Conservation (phyloP, 2,797 vertebrate species). For the Gouania willdenowi region DNA sequence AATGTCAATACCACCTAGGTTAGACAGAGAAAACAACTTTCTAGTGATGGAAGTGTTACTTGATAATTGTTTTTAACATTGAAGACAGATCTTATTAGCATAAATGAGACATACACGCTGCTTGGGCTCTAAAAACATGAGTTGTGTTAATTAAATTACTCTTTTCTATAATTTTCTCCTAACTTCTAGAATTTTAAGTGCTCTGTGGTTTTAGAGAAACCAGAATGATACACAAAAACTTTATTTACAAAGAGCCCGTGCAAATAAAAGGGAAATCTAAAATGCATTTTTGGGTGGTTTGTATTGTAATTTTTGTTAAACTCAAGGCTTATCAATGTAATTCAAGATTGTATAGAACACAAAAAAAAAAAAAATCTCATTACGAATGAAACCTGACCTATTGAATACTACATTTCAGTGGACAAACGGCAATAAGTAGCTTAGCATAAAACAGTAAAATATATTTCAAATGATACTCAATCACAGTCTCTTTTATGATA, state of each 20-base stretch:
- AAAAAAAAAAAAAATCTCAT: too few relatives aligned
- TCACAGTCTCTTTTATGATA: constrained; percentile 33
- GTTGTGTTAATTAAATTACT: constrained; percentile 24
- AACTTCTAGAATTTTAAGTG: constrained; percentile 40
- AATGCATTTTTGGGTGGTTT: too few relatives aligned
- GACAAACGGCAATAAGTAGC: constrained; percentile 1
- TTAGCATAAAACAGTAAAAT: neutral
- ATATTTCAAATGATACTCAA: constrained; percentile 17
- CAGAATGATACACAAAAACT: too few relatives aligned
- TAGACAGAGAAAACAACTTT: constrained; percentile 24
- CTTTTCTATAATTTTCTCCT: constrained; percentile 20
- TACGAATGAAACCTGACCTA: neutral
- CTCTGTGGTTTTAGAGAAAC: constrained; percentile 12
- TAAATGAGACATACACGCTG: constrained; percentile 11
- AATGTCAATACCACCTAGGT: constrained; percentile 45
- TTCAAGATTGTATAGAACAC: too few relatives aligned
- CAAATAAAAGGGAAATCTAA: too few relatives aligned
- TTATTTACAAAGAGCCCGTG: too few relatives aligned
- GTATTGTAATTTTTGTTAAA: too few relatives aligned
- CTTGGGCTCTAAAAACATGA: constrained; percentile 3
- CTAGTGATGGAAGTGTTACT: constrained; percentile 12
- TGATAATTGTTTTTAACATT: constrained; percentile 26
- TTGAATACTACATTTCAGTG: neutral
- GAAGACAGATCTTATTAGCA: constrained; percentile 19
- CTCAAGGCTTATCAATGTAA: too few relatives aligned